Percentiles rank a stretch among this genome's conserved stretches.
phyloP scores from a whole-genome alignment of 2,113 vertebrate genomes.

The Passer montanus region DNA sequence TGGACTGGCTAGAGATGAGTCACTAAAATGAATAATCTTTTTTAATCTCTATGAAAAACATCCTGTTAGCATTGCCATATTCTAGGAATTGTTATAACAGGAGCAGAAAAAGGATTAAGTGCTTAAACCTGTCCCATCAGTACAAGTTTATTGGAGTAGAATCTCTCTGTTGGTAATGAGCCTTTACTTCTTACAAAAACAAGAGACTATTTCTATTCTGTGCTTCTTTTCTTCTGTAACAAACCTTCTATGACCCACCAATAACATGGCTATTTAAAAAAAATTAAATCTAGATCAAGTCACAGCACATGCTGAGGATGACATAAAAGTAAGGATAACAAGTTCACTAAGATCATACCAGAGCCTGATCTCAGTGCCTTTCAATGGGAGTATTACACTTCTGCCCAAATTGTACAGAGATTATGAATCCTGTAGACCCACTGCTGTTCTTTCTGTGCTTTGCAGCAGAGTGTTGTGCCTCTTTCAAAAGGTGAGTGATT shows the following conservation, averaged over 20 bases:
- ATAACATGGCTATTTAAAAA: neutral
- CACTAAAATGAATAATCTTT: conserved; percentile 54
- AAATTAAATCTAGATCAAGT: neutral
- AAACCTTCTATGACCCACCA: neutral
- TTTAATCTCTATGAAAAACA: conserved; percentile 60
- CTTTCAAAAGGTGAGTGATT: conserved; percentile 24
- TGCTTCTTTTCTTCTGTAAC: neutral
- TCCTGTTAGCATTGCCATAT: conserved; percentile 56
- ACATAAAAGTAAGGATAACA: neutral
- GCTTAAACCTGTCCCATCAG: conserved; percentile 32
- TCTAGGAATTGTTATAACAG: conserved; percentile 59
- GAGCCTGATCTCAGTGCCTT: neutral
- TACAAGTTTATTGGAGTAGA: conserved; percentile 11
- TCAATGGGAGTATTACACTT: neutral
- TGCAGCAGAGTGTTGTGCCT: neutral
- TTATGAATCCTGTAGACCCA: neutral
- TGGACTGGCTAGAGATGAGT: conserved; percentile 50
- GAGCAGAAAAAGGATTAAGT: conserved; percentile 41
- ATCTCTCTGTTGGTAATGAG: neutral
- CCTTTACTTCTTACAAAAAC: neutral
- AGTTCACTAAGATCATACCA: neutral
- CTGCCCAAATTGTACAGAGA: neutral
- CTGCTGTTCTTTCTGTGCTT: neutral
- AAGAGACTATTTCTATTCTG: neutral
- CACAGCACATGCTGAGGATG: neutral